Evolutionary conservation across 2,113 vertebrate species (phyloP).

Genomic region (Lasiurus cinereus): DNA sequence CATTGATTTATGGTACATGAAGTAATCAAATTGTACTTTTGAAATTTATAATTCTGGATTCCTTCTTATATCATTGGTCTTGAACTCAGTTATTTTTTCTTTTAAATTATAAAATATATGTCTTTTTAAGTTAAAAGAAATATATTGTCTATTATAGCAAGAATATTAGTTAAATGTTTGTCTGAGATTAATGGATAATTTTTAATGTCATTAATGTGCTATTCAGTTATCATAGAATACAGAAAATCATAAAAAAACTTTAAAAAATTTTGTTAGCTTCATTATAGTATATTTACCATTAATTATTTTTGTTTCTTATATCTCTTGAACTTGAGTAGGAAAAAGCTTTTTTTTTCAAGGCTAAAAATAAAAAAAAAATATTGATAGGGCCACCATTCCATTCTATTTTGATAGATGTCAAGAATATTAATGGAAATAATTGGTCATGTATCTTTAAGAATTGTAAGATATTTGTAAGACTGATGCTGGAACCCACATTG

Average conservation of each 20-base stretch:
- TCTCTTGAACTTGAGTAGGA: slow-evolving; percentile 2
- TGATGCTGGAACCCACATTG: not conserved
- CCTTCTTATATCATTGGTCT: not conserved
- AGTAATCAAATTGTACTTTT: slow-evolving; percentile 65
- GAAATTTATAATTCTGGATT: slow-evolving; percentile 59
- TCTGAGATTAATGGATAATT: not conserved
- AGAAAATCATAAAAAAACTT: not conserved
- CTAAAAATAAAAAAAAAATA: not conserved
- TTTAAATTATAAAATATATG: slow-evolving; percentile 51
- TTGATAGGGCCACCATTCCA: not conserved
- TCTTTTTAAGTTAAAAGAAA: slow-evolving; percentile 32
- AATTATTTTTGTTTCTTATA: not conserved
- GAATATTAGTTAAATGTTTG: slow-evolving; percentile 32
- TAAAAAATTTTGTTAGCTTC: not conserved
- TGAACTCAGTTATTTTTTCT: slow-evolving; percentile 12
- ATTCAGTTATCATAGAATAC: not conserved
- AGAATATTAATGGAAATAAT: not conserved
- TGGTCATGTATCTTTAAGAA: not conserved
- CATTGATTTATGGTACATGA: slow-evolving; percentile 74
- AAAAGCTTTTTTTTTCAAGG: not conserved
- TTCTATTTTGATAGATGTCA: not conserved
- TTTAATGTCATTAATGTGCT: not conserved
- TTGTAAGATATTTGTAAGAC: not conserved
- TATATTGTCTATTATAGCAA: not conserved
- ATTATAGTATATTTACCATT: not conserved